Evolutionary conservation across 2,797 vertebrate genomes (phyloP), one percentile per base, ranked within the genome.

Genomic region (Muscicapa comitata): DNA sequence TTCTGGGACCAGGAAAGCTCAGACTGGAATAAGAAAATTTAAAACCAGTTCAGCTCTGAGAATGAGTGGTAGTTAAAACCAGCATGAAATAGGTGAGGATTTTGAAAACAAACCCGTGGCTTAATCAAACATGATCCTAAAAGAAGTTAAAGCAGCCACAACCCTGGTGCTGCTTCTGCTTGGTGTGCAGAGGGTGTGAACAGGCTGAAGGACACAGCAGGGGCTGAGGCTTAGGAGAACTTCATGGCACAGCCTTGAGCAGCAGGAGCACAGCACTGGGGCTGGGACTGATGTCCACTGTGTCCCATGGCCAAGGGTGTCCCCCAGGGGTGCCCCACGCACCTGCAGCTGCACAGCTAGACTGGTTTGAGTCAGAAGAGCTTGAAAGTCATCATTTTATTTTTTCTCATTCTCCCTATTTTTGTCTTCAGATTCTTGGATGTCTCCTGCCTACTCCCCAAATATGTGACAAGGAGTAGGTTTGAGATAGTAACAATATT

Each of bases 401-500:
- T 95, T 93, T 96, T 72, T 71, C 57, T 66, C 47, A 3, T 93
- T 80, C 93, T 83, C 61, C 42, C 79, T 94, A 94, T 90, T 94
- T 95, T 91, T 91, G 87, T 82, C 53, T 90, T 75, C 54, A 28
- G 79, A 91, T 91, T 94, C 82, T 88, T 94, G 61, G 90, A 88
- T 93, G 79, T 86, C 91, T 95, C 74, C 94, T 94, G 85, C 95
- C 96, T 94, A 95, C 94, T 94, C 91, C 50, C 65, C 51, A 65
- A 11, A 50, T 67, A 71, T 47, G 78, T 95, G 93, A 96, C 96
- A 96, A 94, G 87, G 93, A 94, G 96, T 94, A 89, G 95, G 94
- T 91, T 93, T 90, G 95, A 96, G 91, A 93, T 95, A 96, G 94
- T 93, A 95, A 95, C 90, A 96, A 94, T 96, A 95, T 74, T 88